These are phyloP conservation scores for Xyrauchen texanus DNA, from an alignment of 2,113 vertebrate genomes.

Conservation along the genomic window DNA sequence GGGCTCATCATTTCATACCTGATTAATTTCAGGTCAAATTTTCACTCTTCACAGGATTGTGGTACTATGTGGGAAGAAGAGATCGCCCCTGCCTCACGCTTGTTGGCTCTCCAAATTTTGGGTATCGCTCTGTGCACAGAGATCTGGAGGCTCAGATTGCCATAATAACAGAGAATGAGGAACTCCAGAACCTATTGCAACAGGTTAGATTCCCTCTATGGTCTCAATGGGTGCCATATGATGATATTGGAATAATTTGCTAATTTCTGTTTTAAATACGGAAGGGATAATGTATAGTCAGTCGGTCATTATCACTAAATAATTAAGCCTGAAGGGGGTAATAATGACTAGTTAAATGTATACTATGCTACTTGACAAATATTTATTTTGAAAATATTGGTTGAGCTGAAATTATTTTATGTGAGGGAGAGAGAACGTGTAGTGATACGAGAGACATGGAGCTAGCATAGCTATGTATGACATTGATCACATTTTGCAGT, in stretches of 20 bases:
- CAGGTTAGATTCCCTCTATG: constrained; percentile 73
- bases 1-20: too few relatives aligned
- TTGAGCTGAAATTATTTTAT: too few relatives aligned
- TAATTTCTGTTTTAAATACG: too few relatives aligned
- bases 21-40: not conserved
- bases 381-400: too few relatives aligned
- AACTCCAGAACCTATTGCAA: constrained; percentile 87
- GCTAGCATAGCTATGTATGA: too few relatives aligned
- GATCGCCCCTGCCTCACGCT: constrained; percentile 90
- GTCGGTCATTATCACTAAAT: too few relatives aligned
- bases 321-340: too few relatives aligned
- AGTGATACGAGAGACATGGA: too few relatives aligned
- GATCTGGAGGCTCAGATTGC: constrained; percentile 96
- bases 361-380: too few relatives aligned
- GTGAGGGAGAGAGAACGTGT: too few relatives aligned
- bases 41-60: constrained; percentile 80
- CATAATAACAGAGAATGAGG: constrained; percentile 88
- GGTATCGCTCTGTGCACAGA: constrained; percentile 93
- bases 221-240: not conserved
- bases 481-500: not conserved
- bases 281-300: too few relatives aligned
- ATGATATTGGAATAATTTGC: not conserved
- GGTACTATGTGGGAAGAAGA: constrained; percentile 91
- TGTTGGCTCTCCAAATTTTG: constrained; percentile 97
- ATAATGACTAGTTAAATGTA: too few relatives aligned